Evolutionary conservation across 2,113 vertebrate species (phyloP).

Genomic region (Rhinopithecus roxellana): DNA sequence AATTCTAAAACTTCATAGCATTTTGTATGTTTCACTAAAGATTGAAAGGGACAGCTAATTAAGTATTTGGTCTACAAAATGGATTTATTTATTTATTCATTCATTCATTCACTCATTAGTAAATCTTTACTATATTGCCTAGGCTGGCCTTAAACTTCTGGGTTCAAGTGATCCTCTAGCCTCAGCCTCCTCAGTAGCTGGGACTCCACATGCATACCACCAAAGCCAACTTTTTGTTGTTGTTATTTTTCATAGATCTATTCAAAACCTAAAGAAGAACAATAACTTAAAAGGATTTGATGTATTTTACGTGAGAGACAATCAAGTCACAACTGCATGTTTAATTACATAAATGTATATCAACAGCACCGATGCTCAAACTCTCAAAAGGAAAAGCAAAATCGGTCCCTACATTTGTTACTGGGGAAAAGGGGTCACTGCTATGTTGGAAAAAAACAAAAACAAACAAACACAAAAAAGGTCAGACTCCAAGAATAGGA

Average conservation of each 20-base stretch:
- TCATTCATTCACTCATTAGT: background rate
- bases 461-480: background rate
- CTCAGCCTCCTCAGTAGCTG: background rate
- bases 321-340: background rate
- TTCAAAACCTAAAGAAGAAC: background rate
- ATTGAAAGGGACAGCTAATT: background rate
- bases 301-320: background rate
- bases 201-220: background rate
- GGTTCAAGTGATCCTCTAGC: background rate
- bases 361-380: background rate
- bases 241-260: background rate
- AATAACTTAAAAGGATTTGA: background rate
- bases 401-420: background rate
- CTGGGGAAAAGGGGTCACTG: background rate
- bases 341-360: background rate
- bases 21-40: background rate
- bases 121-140: background rate
- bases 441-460: background rate
- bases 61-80: background rate
- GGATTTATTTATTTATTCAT: background rate
- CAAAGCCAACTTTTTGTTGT: background rate
- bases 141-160: background rate
- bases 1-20: background rate
- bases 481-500: background rate
- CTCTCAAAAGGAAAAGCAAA: background rate